Base-by-base conservation (phyloP, 2,888 invertebrate species). In the Julus scandinavius region DNA sequence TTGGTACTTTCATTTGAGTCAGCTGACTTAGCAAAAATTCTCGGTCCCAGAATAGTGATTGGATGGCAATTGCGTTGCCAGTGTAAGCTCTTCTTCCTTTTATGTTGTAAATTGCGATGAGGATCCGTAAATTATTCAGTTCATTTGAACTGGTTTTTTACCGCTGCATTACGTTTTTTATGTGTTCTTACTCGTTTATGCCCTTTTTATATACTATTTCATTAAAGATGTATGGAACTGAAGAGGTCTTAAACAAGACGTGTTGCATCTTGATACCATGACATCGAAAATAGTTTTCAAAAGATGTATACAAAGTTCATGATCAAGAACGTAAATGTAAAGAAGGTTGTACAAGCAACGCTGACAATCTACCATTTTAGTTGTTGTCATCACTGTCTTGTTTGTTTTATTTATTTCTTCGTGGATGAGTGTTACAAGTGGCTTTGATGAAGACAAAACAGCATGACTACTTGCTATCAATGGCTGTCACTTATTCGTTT, bases 111-210 rank as follows among this genome's bases (percentile, higher is more conserved):
- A 72, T 72, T 72, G 72, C 72, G 29, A 72, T 29, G 72, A 72
- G 72, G 29, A 38, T 13, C 11, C 29, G 80, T 80, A 80, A 80
- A 80, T 80, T 38, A 80, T 80, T 80, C 80, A 80, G 80, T 80
- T 38, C 20, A 6, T 38, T 20, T 38, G 11, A 80, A 80, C 9
- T 38, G 80, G 5, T 80, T 80, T 80, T 80, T 80, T 80, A 38
- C 38, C 80, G 38, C 80, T 80, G 38, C 38, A 80, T 80, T 80
- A 72, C 38, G 80, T 29, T 80, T 72, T 72, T 29, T 80, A 38
- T 80, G 80, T 72, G 29, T 20, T 20, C 20, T 72, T 72, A 20
- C 80, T 80, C 11, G 38, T 38, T 54, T 54, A 54, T 54, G 2
- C 17, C 0, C 54, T 54, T 54, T 80, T 38, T 38, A 13, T 80